These are phyloP conservation scores for Lydus trimaculatus DNA, from an alignment of 2,888 invertebrate genomes.

Conservation along the genomic window DNA sequence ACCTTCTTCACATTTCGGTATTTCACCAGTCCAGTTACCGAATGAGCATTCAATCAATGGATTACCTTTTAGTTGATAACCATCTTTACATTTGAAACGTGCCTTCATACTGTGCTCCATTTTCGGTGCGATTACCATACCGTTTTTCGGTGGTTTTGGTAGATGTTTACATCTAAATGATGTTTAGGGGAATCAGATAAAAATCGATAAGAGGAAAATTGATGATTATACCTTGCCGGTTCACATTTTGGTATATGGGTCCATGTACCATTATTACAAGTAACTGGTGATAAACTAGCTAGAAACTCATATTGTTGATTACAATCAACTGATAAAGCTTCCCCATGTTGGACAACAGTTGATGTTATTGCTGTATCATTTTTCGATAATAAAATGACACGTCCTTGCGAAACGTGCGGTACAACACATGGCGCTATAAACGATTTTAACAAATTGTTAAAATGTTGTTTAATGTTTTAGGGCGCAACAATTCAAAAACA, in stretches of 20 bases:
- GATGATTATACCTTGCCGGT: conserved; percentile 70
- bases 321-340: conserved; percentile 78
- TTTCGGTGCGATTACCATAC: conserved; percentile 96
- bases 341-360: conserved; percentile 74
- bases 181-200: background rate
- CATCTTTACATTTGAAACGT: conserved; percentile 91
- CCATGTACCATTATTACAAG: conserved; percentile 97
- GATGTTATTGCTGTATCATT: conserved; percentile 63
- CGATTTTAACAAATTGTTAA: background rate
- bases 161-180: conserved; percentile 54
- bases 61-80: conserved; percentile 79
- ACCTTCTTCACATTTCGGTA: conserved; percentile 86
- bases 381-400: conserved; percentile 68
- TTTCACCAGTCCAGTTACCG: conserved; percentile 93
- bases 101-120: conserved; percentile 98
- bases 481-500: background rate
- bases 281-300: conserved; percentile 75
- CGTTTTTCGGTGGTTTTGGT: conserved; percentile 78
- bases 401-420: conserved; percentile 84
- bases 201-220: background rate
- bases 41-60: conserved; percentile 86
- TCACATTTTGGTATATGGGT: conserved; percentile 87
- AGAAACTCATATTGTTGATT: conserved; percentile 86
- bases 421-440: conserved; percentile 89
- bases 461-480: background rate